Percentiles rank a stretch among this genome's conserved stretches.
Evolutionary conservation across 2,888 invertebrate species (phyloP).

Genomic region (Nezara viridula): DNA sequence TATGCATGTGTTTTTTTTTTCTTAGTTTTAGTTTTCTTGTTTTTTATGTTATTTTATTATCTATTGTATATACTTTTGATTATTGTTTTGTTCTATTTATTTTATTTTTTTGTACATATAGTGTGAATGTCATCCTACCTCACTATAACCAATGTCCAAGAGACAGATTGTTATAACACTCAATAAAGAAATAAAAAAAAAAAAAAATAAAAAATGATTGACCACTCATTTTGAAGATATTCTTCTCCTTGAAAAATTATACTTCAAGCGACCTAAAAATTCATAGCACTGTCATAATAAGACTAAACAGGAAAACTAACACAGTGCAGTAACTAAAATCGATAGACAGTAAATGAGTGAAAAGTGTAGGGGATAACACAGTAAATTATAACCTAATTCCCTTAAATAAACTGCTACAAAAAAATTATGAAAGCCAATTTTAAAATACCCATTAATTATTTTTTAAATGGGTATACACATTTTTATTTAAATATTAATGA

Average conservation of each 20-base stretch:
- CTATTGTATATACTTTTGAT: no score
- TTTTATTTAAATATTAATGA: neutral
- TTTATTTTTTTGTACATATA: no score
- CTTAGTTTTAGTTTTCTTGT: no score
- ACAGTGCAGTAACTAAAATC: neutral
- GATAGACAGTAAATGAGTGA: neutral
- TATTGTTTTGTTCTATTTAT: no score
- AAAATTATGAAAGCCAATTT: conserved; percentile 20
- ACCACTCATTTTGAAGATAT: no score
- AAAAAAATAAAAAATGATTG: no score
- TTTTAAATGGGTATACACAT: neutral
- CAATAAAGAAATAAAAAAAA: no score
- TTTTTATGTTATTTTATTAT: no score
- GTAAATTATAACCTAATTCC: conserved; percentile 55
- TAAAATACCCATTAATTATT: neutral
- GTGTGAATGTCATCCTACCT: no score
- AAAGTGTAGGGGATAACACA: neutral
- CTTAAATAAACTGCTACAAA: conserved; percentile 59
- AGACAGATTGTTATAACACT: no score
- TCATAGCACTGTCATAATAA: neutral
- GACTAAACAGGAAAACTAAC: neutral
- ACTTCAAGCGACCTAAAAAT: conserved; percentile 47
- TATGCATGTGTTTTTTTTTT: no score
- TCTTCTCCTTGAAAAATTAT: conserved; percentile 10
- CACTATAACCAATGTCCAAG: no score